These are phyloP conservation scores for Meriones psammophilus DNA, from an alignment of 2,797 vertebrate species.

Conservation along the genomic window DNA sequence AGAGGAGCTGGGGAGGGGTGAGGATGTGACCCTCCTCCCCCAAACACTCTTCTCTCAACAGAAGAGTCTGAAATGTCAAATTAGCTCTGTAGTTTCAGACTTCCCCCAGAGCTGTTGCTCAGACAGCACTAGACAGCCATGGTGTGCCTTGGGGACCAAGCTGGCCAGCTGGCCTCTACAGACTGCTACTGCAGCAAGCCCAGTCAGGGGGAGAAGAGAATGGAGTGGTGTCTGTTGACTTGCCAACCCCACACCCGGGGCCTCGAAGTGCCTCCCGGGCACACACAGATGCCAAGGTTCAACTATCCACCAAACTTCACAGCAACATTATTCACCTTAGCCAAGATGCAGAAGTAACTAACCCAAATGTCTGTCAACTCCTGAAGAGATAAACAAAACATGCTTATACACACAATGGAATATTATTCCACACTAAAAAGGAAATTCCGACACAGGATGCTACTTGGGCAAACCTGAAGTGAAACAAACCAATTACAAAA, in stretches of 20 bases:
- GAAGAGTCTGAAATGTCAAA: neutral
- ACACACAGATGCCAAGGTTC: neutral
- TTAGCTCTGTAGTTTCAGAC: neutral
- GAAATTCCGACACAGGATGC: neutral
- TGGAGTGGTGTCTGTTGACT: neutral
- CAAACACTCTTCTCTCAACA: constrained; percentile 36
- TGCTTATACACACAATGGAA: neutral
- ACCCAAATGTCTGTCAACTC: neutral
- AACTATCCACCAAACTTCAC: neutral
- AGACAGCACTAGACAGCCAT: neutral
- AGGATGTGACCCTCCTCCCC: neutral
- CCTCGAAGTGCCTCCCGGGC: neutral
- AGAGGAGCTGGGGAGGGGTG: neutral
- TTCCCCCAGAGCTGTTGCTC: constrained; percentile 50
- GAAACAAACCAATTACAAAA: neutral
- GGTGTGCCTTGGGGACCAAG: neutral
- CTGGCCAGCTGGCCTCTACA: neutral
- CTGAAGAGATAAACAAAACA: neutral
- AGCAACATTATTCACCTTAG: neutral
- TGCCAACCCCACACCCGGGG: neutral
- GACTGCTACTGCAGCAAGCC: constrained; percentile 20
- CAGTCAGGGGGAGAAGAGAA: neutral
- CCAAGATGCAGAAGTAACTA: neutral
- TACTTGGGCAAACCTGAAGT: neutral
- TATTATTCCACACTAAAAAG: constrained; percentile 31